Evolutionary conservation across 2,888 invertebrate species (phyloP).

Genomic region (Patella ulyssiponensis): DNA sequence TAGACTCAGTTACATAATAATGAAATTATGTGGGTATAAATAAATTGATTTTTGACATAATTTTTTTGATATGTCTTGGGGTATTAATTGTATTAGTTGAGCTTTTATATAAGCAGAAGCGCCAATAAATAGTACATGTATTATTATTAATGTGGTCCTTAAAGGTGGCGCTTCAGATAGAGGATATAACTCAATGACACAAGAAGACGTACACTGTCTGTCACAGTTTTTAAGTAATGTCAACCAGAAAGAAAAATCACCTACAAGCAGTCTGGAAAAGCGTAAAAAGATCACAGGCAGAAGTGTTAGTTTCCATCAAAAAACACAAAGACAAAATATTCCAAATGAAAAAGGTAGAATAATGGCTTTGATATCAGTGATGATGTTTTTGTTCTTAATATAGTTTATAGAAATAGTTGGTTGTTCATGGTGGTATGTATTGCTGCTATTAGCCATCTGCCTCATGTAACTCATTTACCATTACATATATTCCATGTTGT

Average conservation of each 20-base stretch:
- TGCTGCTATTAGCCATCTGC: no score
- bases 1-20: no score
- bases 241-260: constrained; percentile 15
- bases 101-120: neutral
- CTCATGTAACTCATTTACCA: no score
- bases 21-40: no score
- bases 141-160: constrained; percentile 17
- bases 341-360: neutral
- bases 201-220: constrained; percentile 69
- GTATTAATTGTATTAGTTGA: neutral
- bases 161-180: constrained; percentile 73
- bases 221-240: constrained; percentile 43
- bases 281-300: constrained; percentile 63
- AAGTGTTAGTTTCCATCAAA: constrained; percentile 30
- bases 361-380: neutral
- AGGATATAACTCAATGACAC: constrained; percentile 74
- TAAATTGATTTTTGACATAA: no score
- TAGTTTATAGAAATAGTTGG: no score
- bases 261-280: constrained; percentile 54
- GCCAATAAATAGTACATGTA: neutral
- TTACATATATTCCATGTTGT: no score
- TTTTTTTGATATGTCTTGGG: no score
- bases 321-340: neutral
- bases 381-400: no score
- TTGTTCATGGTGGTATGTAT: no score